These are phyloP conservation scores for Ctenoplectra terminalis DNA, from an alignment of 1,140 invertebrate species.

Conservation along the genomic window DNA sequence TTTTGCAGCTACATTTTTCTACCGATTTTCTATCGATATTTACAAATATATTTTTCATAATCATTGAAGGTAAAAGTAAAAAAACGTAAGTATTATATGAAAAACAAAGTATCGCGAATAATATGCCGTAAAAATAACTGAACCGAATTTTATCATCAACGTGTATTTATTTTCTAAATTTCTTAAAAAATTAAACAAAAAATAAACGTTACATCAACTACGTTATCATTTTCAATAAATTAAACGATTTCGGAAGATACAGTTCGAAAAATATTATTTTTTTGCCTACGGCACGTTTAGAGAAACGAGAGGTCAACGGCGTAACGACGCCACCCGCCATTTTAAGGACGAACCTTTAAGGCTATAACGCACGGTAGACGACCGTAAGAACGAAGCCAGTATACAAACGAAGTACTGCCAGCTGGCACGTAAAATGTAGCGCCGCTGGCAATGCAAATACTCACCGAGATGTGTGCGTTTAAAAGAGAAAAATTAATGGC, in stretches of 20 bases:
- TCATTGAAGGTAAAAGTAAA: too few relatives aligned
- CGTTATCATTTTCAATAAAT: neutral
- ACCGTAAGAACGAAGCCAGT: slow-evolving; percentile 20
- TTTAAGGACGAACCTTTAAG: slow-evolving; percentile 58
- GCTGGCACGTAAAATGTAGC: slow-evolving; percentile 55
- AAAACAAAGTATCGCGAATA: neutral
- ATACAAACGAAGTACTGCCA: slow-evolving; percentile 50
- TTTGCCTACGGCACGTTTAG: neutral
- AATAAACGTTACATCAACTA: neutral
- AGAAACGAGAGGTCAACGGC: slow-evolving; percentile 52
- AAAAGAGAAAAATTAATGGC: slow-evolving; percentile 55
- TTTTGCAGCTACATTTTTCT: too few relatives aligned
- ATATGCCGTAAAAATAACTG: neutral
- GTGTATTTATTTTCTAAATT: neutral
- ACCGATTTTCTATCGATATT: too few relatives aligned
- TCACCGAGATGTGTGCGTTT: slow-evolving; percentile 43
- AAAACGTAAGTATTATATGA: neutral
- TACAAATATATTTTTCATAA: neutral
- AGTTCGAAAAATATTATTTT: neutral
- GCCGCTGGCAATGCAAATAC: slow-evolving; percentile 46
- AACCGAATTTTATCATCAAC: neutral
- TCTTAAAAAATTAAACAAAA: neutral
- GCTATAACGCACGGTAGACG: slow-evolving; percentile 46
- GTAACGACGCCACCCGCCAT: slow-evolving; percentile 54
- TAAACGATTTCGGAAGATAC: neutral